Evolutionary conservation across 2,113 vertebrate species (phyloP), one percentile per base, ranked within the genome.

Genomic region (Glaucomys volans): DNA sequence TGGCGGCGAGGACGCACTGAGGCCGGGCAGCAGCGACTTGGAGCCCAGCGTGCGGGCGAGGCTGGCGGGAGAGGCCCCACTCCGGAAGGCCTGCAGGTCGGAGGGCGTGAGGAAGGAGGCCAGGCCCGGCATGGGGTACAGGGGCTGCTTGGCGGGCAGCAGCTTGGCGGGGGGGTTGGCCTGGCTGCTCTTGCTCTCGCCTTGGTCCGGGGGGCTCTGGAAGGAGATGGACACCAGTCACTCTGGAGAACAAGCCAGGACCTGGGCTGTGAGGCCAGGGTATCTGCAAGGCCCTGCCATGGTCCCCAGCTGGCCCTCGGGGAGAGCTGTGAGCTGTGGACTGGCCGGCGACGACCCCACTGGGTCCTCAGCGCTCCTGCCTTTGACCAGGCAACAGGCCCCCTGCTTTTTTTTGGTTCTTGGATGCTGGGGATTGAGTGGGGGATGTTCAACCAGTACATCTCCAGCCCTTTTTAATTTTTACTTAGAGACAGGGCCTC

Each of bases 1-100:
- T 0, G 99, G 99, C 20, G 99, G 99, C 89, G 99, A 13, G 93
- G 99, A 99, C 95, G 99, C 99, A 98, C 99, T 99, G 99, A 99
- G 99, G 98, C 99, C 99, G 88, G 99, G 99, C 98, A 99, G 98
- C 99, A 99, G 99, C 52, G 99, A 98, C 91, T 99, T 99, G 98
- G 99, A 98, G 98, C 98, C 98, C 98, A 99, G 99, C 87, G 98
- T 99, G 98, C 99, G 98, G 90, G 99, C 98, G 87, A 99, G 99
- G 98, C 99, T 93, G 95, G 97, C 96, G 9, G 99, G 99, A 97
- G 99, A 99, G 3, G 99, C 99, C 89, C 99, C 99, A 11, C 99
- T 98, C 8, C 99, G 99, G 97, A 99, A 99, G 98, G 99, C 99
- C 98, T 99, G 99, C 98, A 99, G 99, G 95, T 99, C 99, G 0